Conservation (phyloP, 2,797 vertebrate species). For the Takifugu rubripes region DNA sequence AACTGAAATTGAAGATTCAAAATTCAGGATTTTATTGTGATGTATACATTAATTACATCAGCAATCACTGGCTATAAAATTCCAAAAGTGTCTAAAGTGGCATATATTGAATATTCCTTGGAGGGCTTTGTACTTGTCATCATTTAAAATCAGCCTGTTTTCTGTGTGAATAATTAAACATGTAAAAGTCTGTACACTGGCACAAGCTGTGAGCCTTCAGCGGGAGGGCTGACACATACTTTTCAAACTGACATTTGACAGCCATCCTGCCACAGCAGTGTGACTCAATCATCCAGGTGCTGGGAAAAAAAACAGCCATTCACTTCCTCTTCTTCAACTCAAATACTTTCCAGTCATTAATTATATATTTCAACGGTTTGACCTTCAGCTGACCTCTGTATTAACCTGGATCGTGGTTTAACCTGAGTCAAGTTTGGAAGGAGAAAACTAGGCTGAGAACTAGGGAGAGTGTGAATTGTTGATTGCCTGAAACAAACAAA, state of each 20-base stretch:
- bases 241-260: constrained; percentile 34
- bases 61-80: too few species aligned
- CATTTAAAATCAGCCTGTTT: constrained; percentile 8
- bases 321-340: constrained; percentile 1
- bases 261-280: constrained; percentile 15
- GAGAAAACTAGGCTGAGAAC: constrained; percentile 37
- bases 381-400: constrained; percentile 5
- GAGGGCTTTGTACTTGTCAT: constrained; percentile 11
- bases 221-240: constrained; percentile 26
- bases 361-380: constrained; percentile 16
- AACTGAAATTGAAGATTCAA: too few species aligned
- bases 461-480: constrained; percentile 22
- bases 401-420: constrained; percentile 25
- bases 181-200: constrained; percentile 20
- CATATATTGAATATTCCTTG: neutral
- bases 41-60: too few species aligned
- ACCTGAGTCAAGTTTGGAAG: constrained; percentile 31
- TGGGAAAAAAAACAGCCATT: constrained; percentile 2
- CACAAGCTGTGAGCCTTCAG: constrained; percentile 27
- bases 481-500: constrained; percentile 16
- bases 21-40: too few species aligned
- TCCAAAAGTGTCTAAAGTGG: too few species aligned
- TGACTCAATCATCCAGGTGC: constrained; percentile 21
- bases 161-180: constrained; percentile 40
- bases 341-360: constrained; percentile 1